Percentiles rank a stretch among this genome's conserved stretches.
Evolutionary conservation across 64 coral and sea anemone species (phyloP).

Genomic region (Montipora foliosa): DNA sequence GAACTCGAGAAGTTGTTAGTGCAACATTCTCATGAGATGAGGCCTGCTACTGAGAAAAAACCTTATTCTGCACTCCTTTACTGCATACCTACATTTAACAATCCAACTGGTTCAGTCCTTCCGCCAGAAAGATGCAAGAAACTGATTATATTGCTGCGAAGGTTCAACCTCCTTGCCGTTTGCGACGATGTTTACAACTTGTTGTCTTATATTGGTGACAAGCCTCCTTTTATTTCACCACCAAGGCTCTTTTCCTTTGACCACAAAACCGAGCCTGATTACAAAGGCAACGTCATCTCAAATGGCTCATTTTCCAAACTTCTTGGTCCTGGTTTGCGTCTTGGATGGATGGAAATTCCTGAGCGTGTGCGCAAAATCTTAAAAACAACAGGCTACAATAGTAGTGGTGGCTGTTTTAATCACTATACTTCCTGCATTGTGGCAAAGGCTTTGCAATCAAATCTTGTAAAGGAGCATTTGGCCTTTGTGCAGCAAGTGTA

Average conservation of each 20-base stretch:
- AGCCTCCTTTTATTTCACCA: slow-evolving; percentile 18
- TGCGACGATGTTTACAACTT: slow-evolving; percentile 98
- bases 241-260: slow-evolving; percentile 88
- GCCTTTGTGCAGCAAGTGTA: slow-evolving; percentile 53
- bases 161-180: slow-evolving; percentile 79
- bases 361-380: slow-evolving; percentile 58
- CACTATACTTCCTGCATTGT: slow-evolving; percentile 86
- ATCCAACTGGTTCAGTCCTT: slow-evolving; percentile 77
- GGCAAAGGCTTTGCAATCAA: slow-evolving; percentile 71
- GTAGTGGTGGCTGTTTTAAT: slow-evolving; percentile 86
- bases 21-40: slow-evolving; percentile 36
- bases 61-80: slow-evolving; percentile 81
- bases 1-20: slow-evolving; percentile 75
- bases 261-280: slow-evolving; percentile 79
- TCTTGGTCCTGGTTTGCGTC: slow-evolving; percentile 82
- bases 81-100: slow-evolving; percentile 88
- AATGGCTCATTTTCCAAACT: slow-evolving; percentile 93
- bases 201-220: slow-evolving; percentile 69
- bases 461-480: slow-evolving; percentile 76
- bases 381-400: slow-evolving; percentile 29
- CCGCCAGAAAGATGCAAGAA: slow-evolving; percentile 71
- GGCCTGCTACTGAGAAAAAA: slow-evolving; percentile 40
- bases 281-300: slow-evolving; percentile 94
- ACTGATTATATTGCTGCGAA: slow-evolving; percentile 73
- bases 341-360: slow-evolving; percentile 94